Evolutionary conservation across 2,113 vertebrate species (phyloP), one percentile per base, ranked within the genome.

Genomic region (Muscicapa adusta): DNA sequence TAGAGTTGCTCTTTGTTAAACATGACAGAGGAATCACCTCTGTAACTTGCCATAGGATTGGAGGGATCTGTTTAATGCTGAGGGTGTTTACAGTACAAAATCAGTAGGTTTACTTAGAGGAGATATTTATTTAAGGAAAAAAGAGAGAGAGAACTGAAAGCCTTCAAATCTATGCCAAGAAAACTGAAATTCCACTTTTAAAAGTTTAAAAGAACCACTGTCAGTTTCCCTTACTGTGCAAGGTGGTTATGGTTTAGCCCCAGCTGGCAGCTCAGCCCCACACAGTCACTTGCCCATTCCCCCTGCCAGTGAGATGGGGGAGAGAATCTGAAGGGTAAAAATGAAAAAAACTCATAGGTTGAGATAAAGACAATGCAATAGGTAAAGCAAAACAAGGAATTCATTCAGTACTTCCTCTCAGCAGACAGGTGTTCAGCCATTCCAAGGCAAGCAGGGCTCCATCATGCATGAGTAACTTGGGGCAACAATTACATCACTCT

Each of bases 141-240:
- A 33, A 56, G 58, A 58, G 73, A 62, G 45, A 58, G 33, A 43
- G 43, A 70, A 70, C 68, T 28, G 6, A 76, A 80, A 68, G 31
- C 50, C 25, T 88, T 54, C 25, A 73, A 83, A 68, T 33, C 33
- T 70, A 29, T 26, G 38, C 58, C 56, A 88, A 82, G 87, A 93
- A 89, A 96, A 96, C 87, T 66, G 24, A 93, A 70, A 84, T 96
- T 93, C 63, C 29, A 26, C 40, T 82, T 85, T 33, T 54, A 63
- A 92, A 85, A 89, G 47, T 66, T 84, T 48, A 80, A 92, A 95
- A 94, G 94, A 91, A 70, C 66, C 42, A 42, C 70, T 50, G 71
- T 96, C 93, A 85, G 48, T 17, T 78, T 34, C 70, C 47, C 68
- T 95, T 96, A 96, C 56, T 17, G 45, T 28, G 54, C 61, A 63